Evolutionary conservation across 1,140 invertebrate species (phyloP), one percentile per base, ranked within the genome.

Genomic region (Leptopilina clavipes): DNA sequence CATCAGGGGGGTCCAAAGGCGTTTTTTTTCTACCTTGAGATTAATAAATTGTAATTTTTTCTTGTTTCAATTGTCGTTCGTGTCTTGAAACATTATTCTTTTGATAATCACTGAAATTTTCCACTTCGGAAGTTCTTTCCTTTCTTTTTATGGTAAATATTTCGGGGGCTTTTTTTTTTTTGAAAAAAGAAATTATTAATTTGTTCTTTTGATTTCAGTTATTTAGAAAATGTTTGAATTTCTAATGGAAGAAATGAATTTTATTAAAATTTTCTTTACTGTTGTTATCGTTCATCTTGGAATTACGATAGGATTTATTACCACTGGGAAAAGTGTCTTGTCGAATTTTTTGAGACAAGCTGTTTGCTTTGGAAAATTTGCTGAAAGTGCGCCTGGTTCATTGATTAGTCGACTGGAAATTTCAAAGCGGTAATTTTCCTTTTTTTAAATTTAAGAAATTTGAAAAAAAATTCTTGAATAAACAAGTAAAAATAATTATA

Each of bases 341-440:
- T 94, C 95, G 1, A 84, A 86, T 12, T 91, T 92, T 77, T 87
- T 95, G 3, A 91, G 88, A 8, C 92, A 93, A 84, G 89, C 90
- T 0, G 94, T 92, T 85, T 90, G 92, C 18, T 95, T 94, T 84
- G 95, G 95, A 12, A 95, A 94, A 87, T 94, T 93, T 85, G 89
- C 91, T 0, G 91, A 92, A 77, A 91, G 91, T 79, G 90, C 89
- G 0, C 82, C 90, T 71, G 89, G 92, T 44, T 86, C 89, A 19
- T 81, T 92, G 48, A 79, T 94, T 11, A 87, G 88, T 54, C 83
- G 87, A 72, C 79, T 92, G 40, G 93, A 96, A 89, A 90, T 96
- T 65, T 94, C 95, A 0, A 96, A 96, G 88, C 91, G 93, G 74
- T 91, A 76, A 87, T 48, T 54, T 70, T 56, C 74, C 37, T 54